Base-by-base conservation (phyloP, 2,888 invertebrate species). In the Mesoligia furuncula region DNA sequence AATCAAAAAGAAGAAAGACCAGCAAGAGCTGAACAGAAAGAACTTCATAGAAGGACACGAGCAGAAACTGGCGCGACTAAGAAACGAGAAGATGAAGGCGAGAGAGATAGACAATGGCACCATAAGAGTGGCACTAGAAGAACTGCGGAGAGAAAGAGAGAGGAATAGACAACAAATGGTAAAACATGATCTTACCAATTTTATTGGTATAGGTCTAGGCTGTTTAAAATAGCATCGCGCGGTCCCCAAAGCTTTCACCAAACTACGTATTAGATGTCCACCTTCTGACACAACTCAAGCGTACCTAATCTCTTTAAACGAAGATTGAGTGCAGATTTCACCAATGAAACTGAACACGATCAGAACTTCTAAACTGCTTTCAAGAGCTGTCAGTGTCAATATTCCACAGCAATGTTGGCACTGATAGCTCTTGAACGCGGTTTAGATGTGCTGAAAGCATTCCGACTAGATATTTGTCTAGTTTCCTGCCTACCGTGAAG, bases 21-120 rank as follows among this genome's bases (percentile, higher is more conserved):
- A 95, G 74, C 95, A 96, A 82, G 85, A 89, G 78, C 88, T 82
- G 20, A 96, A 96, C 82, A 95, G 89, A 84, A 87, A 73, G n/a
- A 96, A 96, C 89, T 96, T 91, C 81, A 92, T 95, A 85, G 94
- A 95, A 87, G 95, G 95, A 0, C 93, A 94, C 64, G 90, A 94
- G 81, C 86, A 90, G 81, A 96, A 95, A 79, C 31, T 94, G 24
- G 75, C 83, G 0, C 90, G 93, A 20, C 80, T 94, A 2, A 89
- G 88, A 83, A 88, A 87, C 39, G 93, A 95, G 78, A 96, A 93
- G 83, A 81, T 85, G 59, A 89, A 83, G 81, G 95, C 95, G 39
- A 93, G 93, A 72, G 91, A 92, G 81, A 87, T 95, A 62, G 96
- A 96, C 78, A 90, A 93, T 31, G 90, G 87, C 0, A 91, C 91